Evolutionary conservation across 2,888 invertebrate species (phyloP), one percentile per base, ranked within the genome.

Genomic region (Ennomos fuscantarius): DNA sequence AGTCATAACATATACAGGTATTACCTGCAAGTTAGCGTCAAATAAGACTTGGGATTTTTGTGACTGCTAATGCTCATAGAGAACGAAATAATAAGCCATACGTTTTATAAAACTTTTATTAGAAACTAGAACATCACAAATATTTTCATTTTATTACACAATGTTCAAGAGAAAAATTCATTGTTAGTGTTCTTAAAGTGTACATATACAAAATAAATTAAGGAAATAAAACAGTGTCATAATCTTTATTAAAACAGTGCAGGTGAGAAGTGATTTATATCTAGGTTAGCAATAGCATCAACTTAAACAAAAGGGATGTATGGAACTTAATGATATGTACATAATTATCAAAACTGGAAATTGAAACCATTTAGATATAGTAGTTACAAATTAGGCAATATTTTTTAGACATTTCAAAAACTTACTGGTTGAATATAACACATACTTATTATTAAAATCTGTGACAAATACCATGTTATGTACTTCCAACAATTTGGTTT

Each of bases 61-160:
- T n/a, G n/a, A n/a, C n/a, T n/a, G n/a, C n/a, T n/a, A n/a, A n/a
- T n/a, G n/a, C n/a, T n/a, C 24, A 24, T 15, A 24, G 24, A 24
- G 24, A 24, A 24, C 1, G 24, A 24, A 52, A 49, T 54, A 62
- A 67, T 62, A 60, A 45, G 3, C 15, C 32, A 8, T 37, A 57
- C 59, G 47, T 72, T 73, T 70, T 62, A 63, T 72, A 77, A 68
- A 77, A 77, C 69, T 84, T 87, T 63, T 86, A 84, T 82, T 82
- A 70, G 35, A 65, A n/a, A n/a, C n/a, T n/a, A 6, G 76, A 86
- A 84, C 87, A 85, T 86, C 86, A 86, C 83, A 86, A 86, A 81
- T 82, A 83, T 74, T 74, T 82, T 70, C 76, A 81, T 79, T 77
- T 78, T 73, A 78, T 78, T 79, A 77, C 57, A 40, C 15, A 49